These are phyloP conservation scores for Pungitius pungitius DNA, from an alignment of 2,113 vertebrate species.

Conservation along the genomic window DNA sequence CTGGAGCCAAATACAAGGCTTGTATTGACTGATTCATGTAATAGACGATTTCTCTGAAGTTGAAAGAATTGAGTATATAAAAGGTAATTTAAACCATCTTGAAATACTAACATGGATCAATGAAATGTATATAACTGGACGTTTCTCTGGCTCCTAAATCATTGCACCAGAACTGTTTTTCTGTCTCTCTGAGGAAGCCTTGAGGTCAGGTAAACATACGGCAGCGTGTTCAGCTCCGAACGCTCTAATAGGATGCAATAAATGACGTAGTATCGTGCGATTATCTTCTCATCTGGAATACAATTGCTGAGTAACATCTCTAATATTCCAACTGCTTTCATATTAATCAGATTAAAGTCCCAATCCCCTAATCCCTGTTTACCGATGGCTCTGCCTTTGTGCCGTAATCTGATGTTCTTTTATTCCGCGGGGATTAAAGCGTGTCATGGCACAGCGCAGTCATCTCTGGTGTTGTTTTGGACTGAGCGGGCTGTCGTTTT, in stretches of 20 bases:
- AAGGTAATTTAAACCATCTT: neutral
- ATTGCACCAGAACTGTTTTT: conserved; percentile 49
- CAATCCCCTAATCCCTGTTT: conserved; percentile 77
- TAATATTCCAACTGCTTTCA: conserved; percentile 67
- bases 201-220: conserved; percentile 75
- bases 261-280: conserved; percentile 69
- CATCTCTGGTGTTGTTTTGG: conserved; percentile 67
- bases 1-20: neutral
- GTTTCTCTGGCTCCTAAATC: conserved; percentile 46
- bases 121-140: conserved; percentile 10
- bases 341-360: conserved; percentile 78
- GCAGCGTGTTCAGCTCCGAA: conserved; percentile 49
- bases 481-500: conserved; percentile 13
- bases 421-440: conserved; percentile 72
- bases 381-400: conserved; percentile 68
- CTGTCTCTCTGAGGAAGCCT: conserved; percentile 40
- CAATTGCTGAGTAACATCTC: conserved; percentile 72
- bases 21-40: neutral
- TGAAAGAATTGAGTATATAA: neutral
- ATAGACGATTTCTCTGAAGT: neutral
- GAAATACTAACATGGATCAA: neutral
- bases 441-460: conserved; percentile 53
- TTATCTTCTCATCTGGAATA: conserved; percentile 67
- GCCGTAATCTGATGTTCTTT: conserved; percentile 79
- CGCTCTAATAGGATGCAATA: conserved; percentile 62